Conservation (phyloP, 2,797 vertebrate species). For the Helostoma temminkii region DNA sequence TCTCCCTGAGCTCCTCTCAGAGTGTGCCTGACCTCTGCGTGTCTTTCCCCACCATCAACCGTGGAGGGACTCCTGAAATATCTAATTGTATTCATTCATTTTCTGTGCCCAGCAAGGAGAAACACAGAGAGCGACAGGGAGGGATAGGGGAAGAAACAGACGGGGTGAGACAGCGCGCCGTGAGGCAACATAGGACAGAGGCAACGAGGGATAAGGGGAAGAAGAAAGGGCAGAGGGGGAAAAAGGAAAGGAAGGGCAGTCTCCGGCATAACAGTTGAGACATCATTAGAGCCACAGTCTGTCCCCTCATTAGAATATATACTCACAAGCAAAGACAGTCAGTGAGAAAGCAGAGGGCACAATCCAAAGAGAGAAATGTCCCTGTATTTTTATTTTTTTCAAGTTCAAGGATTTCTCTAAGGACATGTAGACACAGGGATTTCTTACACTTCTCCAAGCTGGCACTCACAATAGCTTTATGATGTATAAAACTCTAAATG, state of each 20-base stretch:
- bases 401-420: constrained; percentile 22
- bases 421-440: constrained; percentile 23
- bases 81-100: constrained; percentile 90
- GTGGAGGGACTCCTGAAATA: constrained; percentile 81
- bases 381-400: constrained; percentile 32
- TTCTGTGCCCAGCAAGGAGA: constrained; percentile 84
- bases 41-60: constrained; percentile 66
- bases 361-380: constrained; percentile 31
- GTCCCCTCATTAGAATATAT: constrained; percentile 67
- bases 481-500: background rate
- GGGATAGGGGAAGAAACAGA: constrained; percentile 54
- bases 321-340: constrained; percentile 55
- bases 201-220: constrained; percentile 33
- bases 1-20: constrained; percentile 61
- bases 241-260: constrained; percentile 38
- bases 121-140: constrained; percentile 47
- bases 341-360: constrained; percentile 34
- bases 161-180: constrained; percentile 37
- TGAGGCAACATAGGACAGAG: constrained; percentile 50
- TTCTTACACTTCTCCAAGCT: constrained; percentile 1
- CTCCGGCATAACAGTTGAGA: constrained; percentile 57
- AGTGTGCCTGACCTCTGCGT: constrained; percentile 69
- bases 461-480: constrained; percentile 7
- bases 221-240: constrained; percentile 39
- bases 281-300: constrained; percentile 58